Conservation (phyloP, 1,140 invertebrate species). For the Drosophila virilis region DNA sequence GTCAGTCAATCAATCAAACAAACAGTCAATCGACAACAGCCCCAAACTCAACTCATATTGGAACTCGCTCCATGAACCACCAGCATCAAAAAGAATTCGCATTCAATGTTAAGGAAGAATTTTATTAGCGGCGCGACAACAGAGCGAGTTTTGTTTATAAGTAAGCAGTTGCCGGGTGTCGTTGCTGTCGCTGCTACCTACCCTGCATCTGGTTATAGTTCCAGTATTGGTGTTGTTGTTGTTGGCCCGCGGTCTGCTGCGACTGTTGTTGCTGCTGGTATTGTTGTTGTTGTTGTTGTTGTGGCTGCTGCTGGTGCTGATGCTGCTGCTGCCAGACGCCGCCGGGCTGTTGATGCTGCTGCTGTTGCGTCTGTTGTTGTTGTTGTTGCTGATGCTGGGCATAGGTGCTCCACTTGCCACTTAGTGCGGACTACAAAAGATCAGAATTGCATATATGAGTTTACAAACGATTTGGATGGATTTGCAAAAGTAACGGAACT, state of each 20-base stretch:
- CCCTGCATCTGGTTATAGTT: conserved; percentile 80
- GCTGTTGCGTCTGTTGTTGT: conserved; percentile 65
- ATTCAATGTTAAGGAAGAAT: conserved; percentile 26
- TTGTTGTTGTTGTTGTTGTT: conserved; percentile 24
- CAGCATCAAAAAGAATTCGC: conserved; percentile 27
- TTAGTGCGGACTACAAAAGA: conserved; percentile 50
- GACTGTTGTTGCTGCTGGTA: conserved; percentile 66
- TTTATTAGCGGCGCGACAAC: conserved; percentile 40
- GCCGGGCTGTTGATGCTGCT: conserved; percentile 52
- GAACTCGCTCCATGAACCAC: conserved; percentile 32
- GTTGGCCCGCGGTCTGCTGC: conserved; percentile 63
- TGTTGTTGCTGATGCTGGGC: conserved; percentile 61
- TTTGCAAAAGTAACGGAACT: too few relatives aligned
- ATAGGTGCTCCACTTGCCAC: conserved; percentile 80
- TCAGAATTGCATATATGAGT: too few relatives aligned
- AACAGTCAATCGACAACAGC: neutral
- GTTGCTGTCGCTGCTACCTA: conserved; percentile 29
- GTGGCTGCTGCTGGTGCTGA: conserved; percentile 33
- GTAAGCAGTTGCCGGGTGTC: conserved; percentile 24
- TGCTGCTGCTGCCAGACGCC: conserved; percentile 67
- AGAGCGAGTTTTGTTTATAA: conserved; percentile 24
- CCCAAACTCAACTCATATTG: conserved; percentile 12
- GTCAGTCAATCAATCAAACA: neutral
- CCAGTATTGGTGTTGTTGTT: conserved; percentile 76
- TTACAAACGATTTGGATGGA: too few relatives aligned